A percentile compares a stretch with the other conserved stretches of the same genome.
phyloP scores from a whole-genome alignment of 2,797 vertebrate species.

The Chaetodon trifasciatus region DNA sequence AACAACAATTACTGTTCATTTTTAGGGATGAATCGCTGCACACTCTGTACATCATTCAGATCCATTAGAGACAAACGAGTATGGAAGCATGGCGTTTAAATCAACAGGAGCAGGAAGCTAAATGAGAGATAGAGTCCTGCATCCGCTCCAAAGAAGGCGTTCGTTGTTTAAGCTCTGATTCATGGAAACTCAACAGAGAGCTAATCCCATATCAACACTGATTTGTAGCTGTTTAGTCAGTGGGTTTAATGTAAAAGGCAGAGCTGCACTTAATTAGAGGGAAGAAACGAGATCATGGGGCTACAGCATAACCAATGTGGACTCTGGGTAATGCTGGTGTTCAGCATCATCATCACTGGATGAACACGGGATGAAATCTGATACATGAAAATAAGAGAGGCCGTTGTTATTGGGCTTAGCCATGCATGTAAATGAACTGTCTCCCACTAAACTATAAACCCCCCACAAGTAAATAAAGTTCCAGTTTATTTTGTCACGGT shows the following conservation, averaged over 20 bases:
- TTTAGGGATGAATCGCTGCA: not conserved
- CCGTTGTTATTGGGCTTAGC: not conserved
- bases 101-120: not conserved
- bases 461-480: not conserved
- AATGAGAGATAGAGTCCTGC: not conserved
- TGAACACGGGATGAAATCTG: not conserved
- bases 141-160: not conserved
- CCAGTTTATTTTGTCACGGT: not conserved
- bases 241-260: slow-evolving; percentile 10
- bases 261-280: slow-evolving; percentile 11
- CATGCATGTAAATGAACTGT: slow-evolving; percentile 10
- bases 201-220: slow-evolving; percentile 4
- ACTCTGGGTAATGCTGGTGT: not conserved
- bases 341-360: not conserved
- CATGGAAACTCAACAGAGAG: not conserved
- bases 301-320: not conserved
- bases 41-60: not conserved
- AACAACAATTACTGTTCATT: not conserved
- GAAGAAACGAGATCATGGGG: not conserved
- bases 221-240: not conserved
- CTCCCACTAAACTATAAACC: not conserved
- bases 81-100: not conserved
- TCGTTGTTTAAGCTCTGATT: not conserved
- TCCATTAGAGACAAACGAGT: slow-evolving; percentile 3
- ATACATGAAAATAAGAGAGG: not conserved